A percentile compares a stretch with the other conserved stretches of the same genome.
Evolutionary conservation across 2,113 vertebrate genomes (phyloP).

Genomic region (Ibidorhyncha struthersii): DNA sequence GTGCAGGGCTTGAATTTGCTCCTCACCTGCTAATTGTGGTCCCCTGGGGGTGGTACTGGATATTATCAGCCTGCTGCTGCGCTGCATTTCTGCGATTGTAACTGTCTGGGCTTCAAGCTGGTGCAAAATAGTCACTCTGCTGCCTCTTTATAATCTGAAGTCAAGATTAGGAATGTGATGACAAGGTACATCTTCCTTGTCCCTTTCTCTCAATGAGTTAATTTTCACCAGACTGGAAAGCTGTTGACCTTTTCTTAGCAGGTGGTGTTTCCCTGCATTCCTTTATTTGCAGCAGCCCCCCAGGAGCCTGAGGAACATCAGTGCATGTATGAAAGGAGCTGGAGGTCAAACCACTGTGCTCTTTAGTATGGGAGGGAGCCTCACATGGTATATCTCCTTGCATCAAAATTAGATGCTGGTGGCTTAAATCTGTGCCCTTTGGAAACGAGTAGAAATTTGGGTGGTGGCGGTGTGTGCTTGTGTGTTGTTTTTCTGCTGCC

Average conservation of each 20-base stretch:
- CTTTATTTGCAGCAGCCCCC: neutral
- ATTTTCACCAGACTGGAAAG: neutral
- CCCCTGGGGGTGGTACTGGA: neutral
- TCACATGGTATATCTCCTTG: accelerated
- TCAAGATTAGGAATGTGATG: neutral
- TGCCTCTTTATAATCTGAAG: neutral
- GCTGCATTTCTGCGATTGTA: neutral
- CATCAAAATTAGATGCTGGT: neutral
- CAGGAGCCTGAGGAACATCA: neutral
- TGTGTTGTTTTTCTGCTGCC: neutral
- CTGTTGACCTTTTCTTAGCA: neutral
- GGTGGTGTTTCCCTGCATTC: neutral
- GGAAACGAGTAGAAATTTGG: neutral
- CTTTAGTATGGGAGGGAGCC: neutral
- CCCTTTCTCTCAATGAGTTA: neutral
- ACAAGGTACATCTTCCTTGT: neutral
- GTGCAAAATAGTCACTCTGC: neutral
- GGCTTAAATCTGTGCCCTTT: neutral
- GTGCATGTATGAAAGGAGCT: neutral
- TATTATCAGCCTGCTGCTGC: neutral
- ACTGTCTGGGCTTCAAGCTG: neutral
- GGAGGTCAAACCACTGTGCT: neutral
- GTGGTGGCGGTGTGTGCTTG: neutral
- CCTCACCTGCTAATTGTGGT: neutral
- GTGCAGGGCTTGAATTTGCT: neutral